phyloP scores from a whole-genome alignment of 2,113 vertebrate species.

The Symphodus melops region DNA sequence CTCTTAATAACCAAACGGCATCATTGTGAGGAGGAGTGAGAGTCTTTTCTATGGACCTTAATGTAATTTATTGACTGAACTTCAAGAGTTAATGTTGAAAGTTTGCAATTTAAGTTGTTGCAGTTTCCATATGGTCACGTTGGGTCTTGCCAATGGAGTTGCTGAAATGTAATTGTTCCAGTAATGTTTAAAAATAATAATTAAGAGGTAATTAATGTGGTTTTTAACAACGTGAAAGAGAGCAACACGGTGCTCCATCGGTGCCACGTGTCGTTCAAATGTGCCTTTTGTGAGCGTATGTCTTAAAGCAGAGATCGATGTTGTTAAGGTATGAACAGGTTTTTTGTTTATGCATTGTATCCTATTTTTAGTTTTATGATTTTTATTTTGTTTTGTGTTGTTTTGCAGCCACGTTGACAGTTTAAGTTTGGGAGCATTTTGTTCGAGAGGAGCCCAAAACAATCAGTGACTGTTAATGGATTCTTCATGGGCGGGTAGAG shows the following conservation, averaged over 20 bases:
- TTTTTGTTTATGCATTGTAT: conserved; percentile 38
- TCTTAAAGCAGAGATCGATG: conserved; percentile 54
- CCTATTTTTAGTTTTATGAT: conserved; percentile 44
- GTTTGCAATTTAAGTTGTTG: neutral
- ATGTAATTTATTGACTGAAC: conserved; percentile 26
- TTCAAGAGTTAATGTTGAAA: conserved; percentile 8
- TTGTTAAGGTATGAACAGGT: conserved; percentile 3
- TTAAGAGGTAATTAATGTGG: conserved; percentile 20
- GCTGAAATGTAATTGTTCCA: conserved; percentile 18
- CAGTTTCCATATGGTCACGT: conserved; percentile 22
- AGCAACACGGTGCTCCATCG: conserved; percentile 31
- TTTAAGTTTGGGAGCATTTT: conserved; percentile 58
- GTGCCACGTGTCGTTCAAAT: conserved; percentile 27
- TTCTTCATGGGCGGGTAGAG: conserved; percentile 44
- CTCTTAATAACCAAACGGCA: conserved; percentile 25
- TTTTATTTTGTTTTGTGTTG: conserved; percentile 55
- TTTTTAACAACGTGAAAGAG: conserved; percentile 43
- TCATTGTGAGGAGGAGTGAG: conserved; percentile 11
- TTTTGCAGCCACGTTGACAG: conserved; percentile 35
- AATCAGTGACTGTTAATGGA: conserved; percentile 40
- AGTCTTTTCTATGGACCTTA: conserved; percentile 45
- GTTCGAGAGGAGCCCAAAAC: conserved; percentile 36
- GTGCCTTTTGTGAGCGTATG: conserved; percentile 43
- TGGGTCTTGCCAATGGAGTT: conserved; percentile 14
- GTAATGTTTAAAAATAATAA: conserved; percentile 22